phyloP scores from a whole-genome alignment of 2,888 invertebrate genomes.

The Criorhina ranunculi region DNA sequence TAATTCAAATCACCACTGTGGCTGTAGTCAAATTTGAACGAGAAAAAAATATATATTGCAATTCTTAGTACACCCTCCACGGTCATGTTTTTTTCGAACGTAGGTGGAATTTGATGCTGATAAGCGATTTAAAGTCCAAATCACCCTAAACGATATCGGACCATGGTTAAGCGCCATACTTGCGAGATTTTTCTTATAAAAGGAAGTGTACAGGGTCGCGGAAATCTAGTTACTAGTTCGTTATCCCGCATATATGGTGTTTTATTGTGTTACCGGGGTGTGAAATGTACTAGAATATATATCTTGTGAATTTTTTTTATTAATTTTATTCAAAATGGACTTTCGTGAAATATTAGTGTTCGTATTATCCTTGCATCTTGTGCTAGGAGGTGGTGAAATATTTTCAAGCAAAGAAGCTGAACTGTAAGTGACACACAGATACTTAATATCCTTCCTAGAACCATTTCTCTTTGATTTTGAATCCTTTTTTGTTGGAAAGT shows the following conservation, averaged over 20 bases:
- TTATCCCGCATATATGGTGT: conserved; percentile 10
- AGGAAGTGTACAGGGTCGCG: conserved; percentile 25
- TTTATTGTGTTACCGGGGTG: conserved; percentile 37
- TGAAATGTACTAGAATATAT: conserved; percentile 8
- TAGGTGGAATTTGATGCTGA: conserved; percentile 36
- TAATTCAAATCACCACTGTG: neutral
- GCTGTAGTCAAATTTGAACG: neutral
- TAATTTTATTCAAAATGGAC: conserved; percentile 32
- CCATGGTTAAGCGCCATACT: conserved; percentile 3
- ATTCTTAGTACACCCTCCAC: neutral
- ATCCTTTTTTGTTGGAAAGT: too few species aligned
- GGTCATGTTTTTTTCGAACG: neutral
- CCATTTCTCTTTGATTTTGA: too few species aligned
- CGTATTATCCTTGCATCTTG: conserved; percentile 43
- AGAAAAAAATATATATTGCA: conserved; percentile 3
- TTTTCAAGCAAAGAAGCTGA: conserved; percentile 48
- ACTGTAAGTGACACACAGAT: conserved; percentile 66
- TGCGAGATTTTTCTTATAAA: conserved; percentile 49
- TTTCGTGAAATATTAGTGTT: conserved; percentile 49
- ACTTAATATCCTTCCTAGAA: too few species aligned
- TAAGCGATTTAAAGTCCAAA: conserved; percentile 28
- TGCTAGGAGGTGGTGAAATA: conserved; percentile 59
- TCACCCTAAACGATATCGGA: conserved; percentile 24
- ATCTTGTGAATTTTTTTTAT: neutral
- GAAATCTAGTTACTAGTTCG: conserved; percentile 56